Evolutionary conservation across 2,888 invertebrate species (phyloP).

Genomic region (Polia nebulosa): DNA sequence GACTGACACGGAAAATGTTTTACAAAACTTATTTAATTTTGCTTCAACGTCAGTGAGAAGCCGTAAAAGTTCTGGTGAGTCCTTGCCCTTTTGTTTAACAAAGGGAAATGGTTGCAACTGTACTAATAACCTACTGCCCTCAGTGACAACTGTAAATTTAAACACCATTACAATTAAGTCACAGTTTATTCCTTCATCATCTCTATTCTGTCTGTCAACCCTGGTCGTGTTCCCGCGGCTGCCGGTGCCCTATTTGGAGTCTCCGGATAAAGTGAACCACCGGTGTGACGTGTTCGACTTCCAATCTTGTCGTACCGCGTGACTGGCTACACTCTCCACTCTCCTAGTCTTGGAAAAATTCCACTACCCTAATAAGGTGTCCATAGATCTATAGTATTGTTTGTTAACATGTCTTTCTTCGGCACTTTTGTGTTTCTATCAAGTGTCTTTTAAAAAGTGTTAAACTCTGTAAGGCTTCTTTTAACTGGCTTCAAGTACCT

Average conservation of each 20-base stretch:
- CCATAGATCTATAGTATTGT: constrained; percentile 28
- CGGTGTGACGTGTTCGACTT: constrained; percentile 67
- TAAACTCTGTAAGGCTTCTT: constrained; percentile 51
- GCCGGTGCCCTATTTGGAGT: constrained; percentile 73
- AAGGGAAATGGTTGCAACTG: constrained; percentile 1
- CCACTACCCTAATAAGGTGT: constrained; percentile 42
- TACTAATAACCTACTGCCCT: background rate
- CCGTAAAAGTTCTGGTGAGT: constrained; percentile 4
- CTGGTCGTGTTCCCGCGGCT: constrained; percentile 64
- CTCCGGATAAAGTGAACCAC: constrained; percentile 71
- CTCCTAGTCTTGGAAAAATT: constrained; percentile 50
- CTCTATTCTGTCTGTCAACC: constrained; percentile 23
- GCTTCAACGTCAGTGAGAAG: background rate
- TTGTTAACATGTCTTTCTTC: constrained; percentile 36
- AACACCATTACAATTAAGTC: background rate
- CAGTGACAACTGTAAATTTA: background rate
- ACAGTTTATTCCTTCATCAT: background rate
- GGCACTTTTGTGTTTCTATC: constrained; percentile 42
- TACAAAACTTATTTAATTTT: constrained; percentile 15
- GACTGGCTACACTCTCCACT: constrained; percentile 61
- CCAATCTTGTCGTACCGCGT: constrained; percentile 66
- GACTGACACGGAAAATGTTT: constrained; percentile 17
- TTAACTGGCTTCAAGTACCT: constrained; percentile 37
- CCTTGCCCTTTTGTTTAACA: constrained; percentile 6
- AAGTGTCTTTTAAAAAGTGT: constrained; percentile 40